Evolutionary conservation across 2,888 invertebrate species (phyloP), one percentile per base, ranked within the genome.

Genomic region (Crossocerus cetratus): DNA sequence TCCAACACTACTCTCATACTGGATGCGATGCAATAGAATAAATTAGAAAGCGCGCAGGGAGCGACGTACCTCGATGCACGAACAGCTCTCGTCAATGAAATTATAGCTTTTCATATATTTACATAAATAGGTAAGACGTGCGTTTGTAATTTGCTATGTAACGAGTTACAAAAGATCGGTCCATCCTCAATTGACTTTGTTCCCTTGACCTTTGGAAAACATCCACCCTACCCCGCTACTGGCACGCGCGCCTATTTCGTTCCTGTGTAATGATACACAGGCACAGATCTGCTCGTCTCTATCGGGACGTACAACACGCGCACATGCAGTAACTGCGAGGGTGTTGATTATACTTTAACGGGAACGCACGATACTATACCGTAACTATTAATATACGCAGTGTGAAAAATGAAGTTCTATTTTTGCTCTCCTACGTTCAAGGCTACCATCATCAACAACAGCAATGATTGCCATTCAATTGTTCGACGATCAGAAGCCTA

Each of bases 401-500:
- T 60, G 63, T 61, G 59, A 63, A 57, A 59, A 60, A 63, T 69
- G 21, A 56, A 22, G 53, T 21, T 57, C 59, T 64, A 60, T 16
- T 65, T 42, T 53, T 13, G 65, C 45, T 20, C 44, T 49, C 21
- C 16, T 58, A 60, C 8, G 18, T 54, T 64, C 44, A 42, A 22
- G 49, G 43, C 3, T 22, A 5, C 18, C 14, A 5, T 44, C 45
- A n/a, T 8, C 8, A 44, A n/a, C 44, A 4, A 18, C 22, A 11
- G 13, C 3, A 61, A n/a, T 11, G 44, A 32, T 32, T 20, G 22
- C 20, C 55, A 45, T 16, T n/a, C 21, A 32, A 32, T 32, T 16
- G 57, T 69, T 18, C 23, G 21, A 61, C 68, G 63, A 49, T n/a
- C 67, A 70, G 13, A 57, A 65, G 16, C 63, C 45, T 49, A 66